Percentiles rank a stretch among this genome's conserved stretches.
Conservation (phyloP, 2,113 vertebrate species). For the Globicephala melas region DNA sequence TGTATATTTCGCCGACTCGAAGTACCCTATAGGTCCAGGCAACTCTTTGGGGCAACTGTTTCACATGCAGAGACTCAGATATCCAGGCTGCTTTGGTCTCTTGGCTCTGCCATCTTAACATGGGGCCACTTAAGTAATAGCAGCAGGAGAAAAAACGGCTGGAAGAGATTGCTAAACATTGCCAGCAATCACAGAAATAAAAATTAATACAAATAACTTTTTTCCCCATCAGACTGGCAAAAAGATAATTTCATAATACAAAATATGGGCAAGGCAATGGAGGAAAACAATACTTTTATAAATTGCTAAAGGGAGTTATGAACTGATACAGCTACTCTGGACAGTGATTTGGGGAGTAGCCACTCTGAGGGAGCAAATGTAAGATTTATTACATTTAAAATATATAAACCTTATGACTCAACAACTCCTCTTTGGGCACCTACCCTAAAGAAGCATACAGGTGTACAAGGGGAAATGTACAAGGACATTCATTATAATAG, state of each 20-base stretch:
- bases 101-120: neutral
- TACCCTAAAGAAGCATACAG: neutral
- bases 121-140: neutral
- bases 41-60: neutral
- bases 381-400: slow-evolving; percentile 18
- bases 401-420: neutral
- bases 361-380: neutral
- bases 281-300: slow-evolving; percentile 7
- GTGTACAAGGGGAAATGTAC: neutral
- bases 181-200: neutral
- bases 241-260: neutral
- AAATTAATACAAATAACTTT: neutral
- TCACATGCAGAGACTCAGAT: neutral
- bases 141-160: neutral
- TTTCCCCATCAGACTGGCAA: neutral
- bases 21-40: neutral
- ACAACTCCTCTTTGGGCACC: neutral
- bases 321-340: neutral
- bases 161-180: neutral
- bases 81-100: neutral
- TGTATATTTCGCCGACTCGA: neutral
- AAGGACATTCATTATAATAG: neutral
- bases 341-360: neutral
- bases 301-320: neutral
- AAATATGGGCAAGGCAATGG: neutral